These are phyloP conservation scores for Lutraria rhynchaena DNA, from an alignment of 1,140 invertebrate genomes.

Conservation along the genomic window DNA sequence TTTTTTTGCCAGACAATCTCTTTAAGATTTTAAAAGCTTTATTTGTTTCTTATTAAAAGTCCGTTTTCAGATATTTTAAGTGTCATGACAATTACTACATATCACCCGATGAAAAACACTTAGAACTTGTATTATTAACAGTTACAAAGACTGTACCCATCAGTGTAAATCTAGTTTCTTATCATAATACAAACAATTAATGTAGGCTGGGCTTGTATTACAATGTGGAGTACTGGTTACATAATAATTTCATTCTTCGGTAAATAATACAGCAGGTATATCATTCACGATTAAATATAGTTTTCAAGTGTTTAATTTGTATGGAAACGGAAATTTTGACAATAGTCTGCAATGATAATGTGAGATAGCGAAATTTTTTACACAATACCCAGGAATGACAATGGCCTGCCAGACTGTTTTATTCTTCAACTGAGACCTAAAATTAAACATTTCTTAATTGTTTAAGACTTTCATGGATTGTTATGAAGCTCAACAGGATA, in stretches of 20 bases:
- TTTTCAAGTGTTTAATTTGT: slow-evolving; percentile 34
- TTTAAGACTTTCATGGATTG: neutral
- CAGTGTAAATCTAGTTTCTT: slow-evolving; percentile 29
- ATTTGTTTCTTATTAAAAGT: too few relatives aligned
- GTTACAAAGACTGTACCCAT: slow-evolving; percentile 19
- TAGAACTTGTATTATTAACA: slow-evolving; percentile 20
- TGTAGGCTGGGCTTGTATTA: slow-evolving; percentile 11
- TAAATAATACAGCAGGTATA: slow-evolving; percentile 24
- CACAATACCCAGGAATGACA: slow-evolving; percentile 9
- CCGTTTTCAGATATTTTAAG: neutral
- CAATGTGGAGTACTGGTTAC: slow-evolving; percentile 36
- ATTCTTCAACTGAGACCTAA: neutral
- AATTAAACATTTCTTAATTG: slow-evolving; percentile 34
- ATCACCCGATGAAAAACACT: slow-evolving; percentile 11
- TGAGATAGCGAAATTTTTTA: slow-evolving; percentile 9
- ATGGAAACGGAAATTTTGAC: slow-evolving; percentile 52
- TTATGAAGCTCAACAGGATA: slow-evolving; percentile 10
- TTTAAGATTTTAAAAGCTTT: too few relatives aligned
- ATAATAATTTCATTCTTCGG: slow-evolving; percentile 47
- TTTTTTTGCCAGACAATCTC: too few relatives aligned
- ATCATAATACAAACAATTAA: slow-evolving; percentile 27
- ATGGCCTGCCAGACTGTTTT: neutral
- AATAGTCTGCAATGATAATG: slow-evolving; percentile 20
- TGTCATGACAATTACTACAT: slow-evolving; percentile 4
- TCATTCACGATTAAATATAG: slow-evolving; percentile 42